These are phyloP conservation scores for Centrocercus urophasianus DNA, from an alignment of 2,113 vertebrate genomes.

Conservation along the genomic window DNA sequence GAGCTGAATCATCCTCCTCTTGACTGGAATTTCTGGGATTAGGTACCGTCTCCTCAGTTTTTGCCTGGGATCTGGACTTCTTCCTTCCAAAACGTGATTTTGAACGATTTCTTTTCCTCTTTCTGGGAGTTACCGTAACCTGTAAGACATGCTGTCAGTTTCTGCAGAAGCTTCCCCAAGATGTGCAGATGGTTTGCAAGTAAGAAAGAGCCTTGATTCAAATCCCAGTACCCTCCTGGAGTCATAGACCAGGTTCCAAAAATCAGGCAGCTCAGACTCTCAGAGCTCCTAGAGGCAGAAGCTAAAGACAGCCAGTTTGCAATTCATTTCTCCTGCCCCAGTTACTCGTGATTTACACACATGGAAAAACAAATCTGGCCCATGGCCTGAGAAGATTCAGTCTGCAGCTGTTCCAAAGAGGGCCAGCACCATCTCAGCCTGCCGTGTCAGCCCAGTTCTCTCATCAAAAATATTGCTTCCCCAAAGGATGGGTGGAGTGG, in stretches of 20 bases:
- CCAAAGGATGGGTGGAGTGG: neutral
- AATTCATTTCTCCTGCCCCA: neutral
- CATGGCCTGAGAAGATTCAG: neutral
- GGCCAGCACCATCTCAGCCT: neutral
- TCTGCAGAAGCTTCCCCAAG: neutral
- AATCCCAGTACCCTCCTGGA: neutral
- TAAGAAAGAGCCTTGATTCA: neutral
- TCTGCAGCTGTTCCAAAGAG: neutral
- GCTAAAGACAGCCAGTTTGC: neutral
- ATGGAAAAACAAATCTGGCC: neutral
- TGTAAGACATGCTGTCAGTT: neutral
- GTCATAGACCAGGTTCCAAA: neutral
- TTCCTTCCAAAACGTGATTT: conserved; percentile 36
- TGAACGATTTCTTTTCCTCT: conserved; percentile 61
- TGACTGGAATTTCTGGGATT: conserved; percentile 44
- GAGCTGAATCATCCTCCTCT: conserved; percentile 39
- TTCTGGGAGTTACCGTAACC: conserved; percentile 44
- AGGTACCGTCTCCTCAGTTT: neutral
- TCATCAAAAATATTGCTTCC: neutral
- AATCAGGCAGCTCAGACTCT: neutral
- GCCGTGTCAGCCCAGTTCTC: neutral
- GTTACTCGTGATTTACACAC: neutral
- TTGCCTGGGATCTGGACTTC: conserved; percentile 30
- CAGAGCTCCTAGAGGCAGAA: neutral
- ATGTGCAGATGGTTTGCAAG: neutral